Evolutionary conservation across 2,113 vertebrate species (phyloP), one percentile per base, ranked within the genome.

Genomic region (Gyps fulvus): DNA sequence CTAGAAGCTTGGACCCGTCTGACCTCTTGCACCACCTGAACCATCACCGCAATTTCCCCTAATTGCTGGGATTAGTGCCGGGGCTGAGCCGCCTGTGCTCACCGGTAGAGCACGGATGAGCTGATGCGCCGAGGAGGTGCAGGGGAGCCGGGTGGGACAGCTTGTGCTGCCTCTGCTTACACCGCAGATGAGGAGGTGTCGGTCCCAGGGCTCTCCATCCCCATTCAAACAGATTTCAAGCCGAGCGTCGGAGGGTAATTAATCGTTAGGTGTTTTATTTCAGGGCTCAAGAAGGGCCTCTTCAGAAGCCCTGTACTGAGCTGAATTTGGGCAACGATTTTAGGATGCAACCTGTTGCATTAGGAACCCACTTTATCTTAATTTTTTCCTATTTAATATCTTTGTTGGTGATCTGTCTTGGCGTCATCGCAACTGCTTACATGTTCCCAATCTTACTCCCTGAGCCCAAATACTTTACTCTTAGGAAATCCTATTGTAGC

Each of bases 171-270:
- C 23, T 40, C 40, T 1, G 1, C 40, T 52, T 52, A 4, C 1
- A 0, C 16, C 1, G 1, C 1, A 2, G 23, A 6, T 58, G 31
- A 52, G 49, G 43, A 58, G 11, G 14, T 32, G 25, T 63, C 0
- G 2, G 17, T 45, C 38, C 34, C 42, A 40, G 55, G 31, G 62
- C 42, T 76, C 26, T 61, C n/a, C 36, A 15, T 23, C 32, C 49
- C 21, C 50, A 32, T 59, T 57, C 63, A n/a, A 62, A 57, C 19
- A n/a, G 34, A 65, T 59, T n/a, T 65, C 29, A 58, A 32, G 49
- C 49, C 0, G 0, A 45, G 29, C 26, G 2, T 69, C 0, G 0
- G 43, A 69, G 8, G 7, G 26, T 54, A 16, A 2, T 29, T 57
- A n/a, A 10, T 57, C 20, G 16, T 23, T 26, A 34, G 50, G 6